A percentile compares a stretch with the other conserved stretches of the same genome.
These are phyloP conservation scores for Callinectes sapidus DNA, from an alignment of 2,888 invertebrate species.

Conservation along the genomic window DNA sequence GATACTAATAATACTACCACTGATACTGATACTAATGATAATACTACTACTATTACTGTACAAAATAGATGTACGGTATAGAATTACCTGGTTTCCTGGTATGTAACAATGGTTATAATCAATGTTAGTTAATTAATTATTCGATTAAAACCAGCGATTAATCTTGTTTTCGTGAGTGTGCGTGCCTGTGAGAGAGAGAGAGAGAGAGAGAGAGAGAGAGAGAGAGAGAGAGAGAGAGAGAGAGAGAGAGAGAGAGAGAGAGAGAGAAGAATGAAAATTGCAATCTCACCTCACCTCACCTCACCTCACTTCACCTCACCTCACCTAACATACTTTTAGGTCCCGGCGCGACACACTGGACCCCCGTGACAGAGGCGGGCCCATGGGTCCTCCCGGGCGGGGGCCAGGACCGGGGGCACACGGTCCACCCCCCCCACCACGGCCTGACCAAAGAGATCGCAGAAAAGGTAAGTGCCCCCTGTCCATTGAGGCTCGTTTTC, in stretches of 20 bases:
- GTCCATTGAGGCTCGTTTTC: not conserved
- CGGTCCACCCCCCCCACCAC: slow-evolving; percentile 90
- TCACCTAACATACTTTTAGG: not conserved
- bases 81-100: no score
- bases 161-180: not conserved
- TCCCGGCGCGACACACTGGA: slow-evolving; percentile 70
- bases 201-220: no score
- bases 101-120: no score
- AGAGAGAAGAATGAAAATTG: no score
- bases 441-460: slow-evolving; percentile 75
- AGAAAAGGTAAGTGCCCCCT: slow-evolving; percentile 69
- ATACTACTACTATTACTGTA: no score
- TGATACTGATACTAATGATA: no score
- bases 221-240: no score
- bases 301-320: not conserved
- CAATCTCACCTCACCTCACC: not conserved
- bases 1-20: no score
- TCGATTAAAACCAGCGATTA: no score
- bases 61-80: no score
- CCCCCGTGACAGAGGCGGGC: slow-evolving; percentile 61
- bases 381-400: slow-evolving; percentile 68
- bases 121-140: no score
- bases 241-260: no score
- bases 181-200: not conserved
- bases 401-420: slow-evolving; percentile 86